phyloP scores from a whole-genome alignment of 2,888 invertebrate species.

The Drosophila bunnanda region DNA sequence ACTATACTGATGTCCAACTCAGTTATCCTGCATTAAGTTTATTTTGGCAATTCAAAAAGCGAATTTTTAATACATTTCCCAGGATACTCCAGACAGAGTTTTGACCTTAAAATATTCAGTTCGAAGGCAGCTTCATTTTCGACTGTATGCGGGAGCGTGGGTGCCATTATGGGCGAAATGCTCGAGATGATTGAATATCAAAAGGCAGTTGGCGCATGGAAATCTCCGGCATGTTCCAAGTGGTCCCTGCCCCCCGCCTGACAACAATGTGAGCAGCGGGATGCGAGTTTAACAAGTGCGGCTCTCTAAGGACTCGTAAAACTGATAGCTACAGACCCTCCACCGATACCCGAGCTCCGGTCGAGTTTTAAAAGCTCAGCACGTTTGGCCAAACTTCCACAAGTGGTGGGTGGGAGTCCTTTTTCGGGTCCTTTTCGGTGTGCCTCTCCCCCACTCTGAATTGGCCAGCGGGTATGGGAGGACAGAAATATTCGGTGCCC shows the following conservation, averaged over 20 bases:
- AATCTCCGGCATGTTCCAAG: conserved; percentile 74
- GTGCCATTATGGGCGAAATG: conserved; percentile 55
- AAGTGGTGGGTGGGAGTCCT: conserved; percentile 59
- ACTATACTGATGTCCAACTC: too few relatives aligned
- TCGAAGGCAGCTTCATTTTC: conserved; percentile 1
- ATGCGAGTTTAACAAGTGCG: conserved; percentile 67
- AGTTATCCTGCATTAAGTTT: neutral
- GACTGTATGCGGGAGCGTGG: conserved; percentile 10
- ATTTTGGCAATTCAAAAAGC: neutral
- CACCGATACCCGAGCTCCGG: conserved; percentile 13
- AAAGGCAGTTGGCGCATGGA: conserved; percentile 72
- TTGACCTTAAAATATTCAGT: neutral
- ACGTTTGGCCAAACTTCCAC: conserved; percentile 72
- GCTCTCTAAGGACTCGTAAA: conserved; percentile 76
- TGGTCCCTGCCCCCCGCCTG: conserved; percentile 29
- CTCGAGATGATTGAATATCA: conserved; percentile 76
- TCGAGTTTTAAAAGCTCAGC: conserved; percentile 66
- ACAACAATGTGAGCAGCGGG: conserved; percentile 48
- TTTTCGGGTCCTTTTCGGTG: conserved; percentile 9
- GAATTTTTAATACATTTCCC: neutral
- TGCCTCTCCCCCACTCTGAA: conserved; percentile 8
- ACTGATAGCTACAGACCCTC: conserved; percentile 61
- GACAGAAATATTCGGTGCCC: conserved; percentile 70
- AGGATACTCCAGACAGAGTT: neutral
- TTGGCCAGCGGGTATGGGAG: conserved; percentile 33